These are phyloP conservation scores for Patella depressa DNA, from an alignment of 2,888 invertebrate species.

Conservation along the genomic window DNA sequence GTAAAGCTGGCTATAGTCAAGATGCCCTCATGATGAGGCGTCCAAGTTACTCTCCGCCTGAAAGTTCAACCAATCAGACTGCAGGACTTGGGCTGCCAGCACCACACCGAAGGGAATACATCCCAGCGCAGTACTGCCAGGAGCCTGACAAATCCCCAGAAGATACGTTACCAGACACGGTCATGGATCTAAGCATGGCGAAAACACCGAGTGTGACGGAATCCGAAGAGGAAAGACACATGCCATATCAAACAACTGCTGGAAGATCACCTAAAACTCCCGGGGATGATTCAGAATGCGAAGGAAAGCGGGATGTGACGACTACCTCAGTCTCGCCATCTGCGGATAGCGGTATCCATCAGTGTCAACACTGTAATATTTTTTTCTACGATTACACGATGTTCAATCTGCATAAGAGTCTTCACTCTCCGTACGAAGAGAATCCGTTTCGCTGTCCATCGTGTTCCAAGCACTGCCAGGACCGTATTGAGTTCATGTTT, in stretches of 20 bases:
- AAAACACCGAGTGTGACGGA: conserved; percentile 56
- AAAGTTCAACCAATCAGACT: conserved; percentile 29
- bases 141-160: background rate
- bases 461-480: conserved; percentile 62
- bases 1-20: conserved; percentile 34
- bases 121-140: background rate
- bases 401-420: conserved; percentile 63
- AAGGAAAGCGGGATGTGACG: conserved; percentile 59
- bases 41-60: background rate
- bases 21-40: conserved; percentile 26
- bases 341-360: conserved; percentile 61
- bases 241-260: conserved; percentile 19
- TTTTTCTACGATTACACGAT: conserved; percentile 65
- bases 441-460: conserved; percentile 63
- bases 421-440: conserved; percentile 60
- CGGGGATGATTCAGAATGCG: conserved; percentile 56
- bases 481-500: conserved; percentile 65
- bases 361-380: conserved; percentile 64
- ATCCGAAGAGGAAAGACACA: conserved; percentile 49
- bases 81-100: conserved; percentile 25
- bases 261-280: conserved; percentile 45
- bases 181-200: conserved; percentile 61
- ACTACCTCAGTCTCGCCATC: conserved; percentile 59
- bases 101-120: conserved; percentile 6
- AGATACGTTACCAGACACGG: conserved; percentile 39